A percentile compares a stretch with the other conserved stretches of the same genome.
phyloP scores from a whole-genome alignment of 2,113 vertebrate genomes.

The Tapirus terrestris region DNA sequence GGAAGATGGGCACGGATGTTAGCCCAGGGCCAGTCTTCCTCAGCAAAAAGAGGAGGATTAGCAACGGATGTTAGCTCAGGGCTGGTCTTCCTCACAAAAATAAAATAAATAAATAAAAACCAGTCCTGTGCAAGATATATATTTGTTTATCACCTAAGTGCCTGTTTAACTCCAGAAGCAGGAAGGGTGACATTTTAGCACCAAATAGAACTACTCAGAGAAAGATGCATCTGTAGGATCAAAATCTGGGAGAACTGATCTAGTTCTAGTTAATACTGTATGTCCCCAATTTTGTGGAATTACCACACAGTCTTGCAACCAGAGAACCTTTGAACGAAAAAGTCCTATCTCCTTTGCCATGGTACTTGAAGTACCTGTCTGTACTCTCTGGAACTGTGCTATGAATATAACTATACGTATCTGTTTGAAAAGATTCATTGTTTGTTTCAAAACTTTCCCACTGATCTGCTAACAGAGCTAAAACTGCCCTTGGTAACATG shows the following conservation, averaged over 20 bases:
- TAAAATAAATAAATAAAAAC: not conserved
- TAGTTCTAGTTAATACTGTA: not conserved
- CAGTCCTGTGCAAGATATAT: not conserved
- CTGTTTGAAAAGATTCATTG: not conserved
- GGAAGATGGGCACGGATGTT: no score
- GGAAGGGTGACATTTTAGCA: not conserved
- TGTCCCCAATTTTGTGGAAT: not conserved
- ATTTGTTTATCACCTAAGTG: not conserved
- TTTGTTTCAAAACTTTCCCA: constrained; percentile 9
- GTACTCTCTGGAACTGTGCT: not conserved
- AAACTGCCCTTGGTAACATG: not conserved
- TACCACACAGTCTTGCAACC: not conserved
- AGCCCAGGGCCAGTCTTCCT: no score
- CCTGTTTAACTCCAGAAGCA: not conserved
- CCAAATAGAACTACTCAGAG: not conserved
- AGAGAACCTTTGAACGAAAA: not conserved
- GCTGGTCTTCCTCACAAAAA: no score
- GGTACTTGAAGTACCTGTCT: not conserved
- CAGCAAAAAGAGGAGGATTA: no score
- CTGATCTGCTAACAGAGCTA: not conserved
- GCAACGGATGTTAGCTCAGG: no score
- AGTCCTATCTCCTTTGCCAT: not conserved
- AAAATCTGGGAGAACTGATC: not conserved
- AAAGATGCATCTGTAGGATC: not conserved
- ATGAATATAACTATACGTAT: not conserved